Base-by-base conservation (phyloP, 2,888 invertebrate genomes). In the Osedax fenrisi region DNA sequence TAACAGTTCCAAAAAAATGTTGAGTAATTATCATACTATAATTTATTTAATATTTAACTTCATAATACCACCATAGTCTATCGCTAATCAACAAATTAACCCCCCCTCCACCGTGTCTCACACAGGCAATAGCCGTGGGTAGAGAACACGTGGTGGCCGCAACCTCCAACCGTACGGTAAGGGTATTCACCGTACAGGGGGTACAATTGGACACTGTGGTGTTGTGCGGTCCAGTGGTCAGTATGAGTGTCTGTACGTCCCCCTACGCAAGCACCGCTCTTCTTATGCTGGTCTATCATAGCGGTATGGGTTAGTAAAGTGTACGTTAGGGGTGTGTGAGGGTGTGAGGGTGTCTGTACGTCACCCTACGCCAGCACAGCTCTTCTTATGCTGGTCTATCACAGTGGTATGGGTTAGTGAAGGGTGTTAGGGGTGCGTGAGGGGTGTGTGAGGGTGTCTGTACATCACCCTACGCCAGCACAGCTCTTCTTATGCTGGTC, bases 111-210 rank as follows among this genome's bases (percentile, higher is more conserved):
- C n/a, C n/a, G n/a, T n/a, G n/a, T n/a, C n/a, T n/a, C n/a, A n/a
- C n/a, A 0, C 88, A 90, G 72, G 82, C 83, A n/a, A 76, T 86
- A 1, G 80, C 84, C 56, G 77, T 85, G 10, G 90, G 89, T 2
- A 86, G 86, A 21, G 89, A 87, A n/a, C 87, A 93, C 80, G 88
- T 94, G 26, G 94, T 91, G 0, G 89, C 89, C 74, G 91, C 90
- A 1, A 93, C 93, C 0, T 88, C 88, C 79, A 87, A 87, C 74
- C 87, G 92, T 24, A 88, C 90, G 78, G 84, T 97, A 70, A 86
- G 95, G n/a, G 85, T 96, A 2, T 94, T 90, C 84, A 90, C 91
- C 2, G 86, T 91, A 13, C 89, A 90, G 85, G 97, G 97, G 67
- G 89, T 91, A 0, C 96, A 97, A 86, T 88, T 90, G 81, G 90